Base-by-base conservation (phyloP, 2,797 vertebrate genomes). In the Pteronotus mesoamericanus region DNA sequence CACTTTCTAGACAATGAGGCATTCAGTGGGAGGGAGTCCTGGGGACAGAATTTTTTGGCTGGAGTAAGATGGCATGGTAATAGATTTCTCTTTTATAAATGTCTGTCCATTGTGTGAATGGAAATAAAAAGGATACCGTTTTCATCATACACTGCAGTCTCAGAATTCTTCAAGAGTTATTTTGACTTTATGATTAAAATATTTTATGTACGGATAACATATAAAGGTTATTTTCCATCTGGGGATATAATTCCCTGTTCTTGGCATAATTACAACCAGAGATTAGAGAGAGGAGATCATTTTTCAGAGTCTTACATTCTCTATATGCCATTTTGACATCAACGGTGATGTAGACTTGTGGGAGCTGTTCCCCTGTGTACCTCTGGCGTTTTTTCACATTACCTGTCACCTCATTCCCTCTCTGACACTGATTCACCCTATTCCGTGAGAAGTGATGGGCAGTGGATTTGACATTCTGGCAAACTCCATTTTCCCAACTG, bases 41-140 rank as follows among this genome's bases (percentile, higher is more conserved):
- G 86, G 75, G 95, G 96, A 89, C 57, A 96, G 64, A 89, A 86
- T 89, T 94, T 77, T 85, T 77, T 91, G 89, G 46, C 89, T n/a
- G 16, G 66, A 18, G 24, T 78, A 82, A 83, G 44, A 90, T n/a
- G 59, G 37, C 32, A 3, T 84, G 34, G 61, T 78, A 86, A 84
- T 48, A 85, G 86, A 94, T 42, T 91, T 71, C n/a, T 88, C 39
- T 91, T 48, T 71, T 44, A 26, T 90, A 82, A 89, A 86, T 92
- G 85, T 94, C 89, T 97, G 75, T 88, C 61, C 55, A 32, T 87
- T 93, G 55, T 93, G 14, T 64, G 44, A 75, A 51, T 57, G 72
- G 61, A 93, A 92, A 94, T 86, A 66, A 90, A 96, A 96, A 48
- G 26, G 26, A 61, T 79, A 71, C 46, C 95, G 86, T 83, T 86